phyloP scores from a whole-genome alignment of 2,888 invertebrate genomes.

The Malthinus flaveolus region DNA sequence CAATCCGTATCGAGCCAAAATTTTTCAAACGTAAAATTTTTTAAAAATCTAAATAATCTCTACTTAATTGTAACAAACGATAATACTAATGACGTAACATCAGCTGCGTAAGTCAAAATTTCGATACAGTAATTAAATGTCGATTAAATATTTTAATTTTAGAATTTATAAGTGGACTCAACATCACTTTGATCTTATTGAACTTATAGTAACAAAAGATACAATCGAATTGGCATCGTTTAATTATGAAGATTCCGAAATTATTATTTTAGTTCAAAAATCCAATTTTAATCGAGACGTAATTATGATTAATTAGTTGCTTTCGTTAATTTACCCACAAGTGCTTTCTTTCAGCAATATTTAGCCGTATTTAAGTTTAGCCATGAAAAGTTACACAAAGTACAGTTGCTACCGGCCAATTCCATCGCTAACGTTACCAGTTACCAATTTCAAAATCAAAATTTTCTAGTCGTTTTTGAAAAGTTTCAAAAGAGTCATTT shows the following conservation, averaged over 20 bases:
- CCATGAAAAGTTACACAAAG: constrained; percentile 36
- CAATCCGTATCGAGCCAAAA: constrained; percentile 19
- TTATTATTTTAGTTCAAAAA: constrained; percentile 39
- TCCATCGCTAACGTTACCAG: constrained; percentile 29
- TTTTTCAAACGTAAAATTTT: constrained; percentile 39
- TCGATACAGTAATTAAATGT: not conserved
- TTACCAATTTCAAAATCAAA: constrained; percentile 30
- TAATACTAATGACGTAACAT: constrained; percentile 31
- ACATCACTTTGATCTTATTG: constrained; percentile 44
- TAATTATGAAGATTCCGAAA: constrained; percentile 35
- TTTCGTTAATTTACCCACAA: not conserved
- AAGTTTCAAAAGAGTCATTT: constrained; percentile 27
- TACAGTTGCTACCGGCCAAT: constrained; percentile 35
- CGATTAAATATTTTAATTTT: constrained; percentile 25
- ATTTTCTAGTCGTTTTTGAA: constrained; percentile 37
- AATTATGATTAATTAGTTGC: constrained; percentile 1
- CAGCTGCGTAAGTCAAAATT: constrained; percentile 36
- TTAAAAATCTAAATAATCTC: constrained; percentile 35
- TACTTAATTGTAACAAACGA: constrained; percentile 39
- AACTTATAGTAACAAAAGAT: constrained; percentile 31
- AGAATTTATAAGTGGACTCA: constrained; percentile 46
- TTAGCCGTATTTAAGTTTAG: constrained; percentile 40
- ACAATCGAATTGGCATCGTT: constrained; percentile 36
- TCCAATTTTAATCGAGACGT: constrained; percentile 13
- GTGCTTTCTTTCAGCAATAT: constrained; percentile 32